Base-by-base conservation (phyloP, 1,140 invertebrate species). In the Diorhabda elongata region DNA sequence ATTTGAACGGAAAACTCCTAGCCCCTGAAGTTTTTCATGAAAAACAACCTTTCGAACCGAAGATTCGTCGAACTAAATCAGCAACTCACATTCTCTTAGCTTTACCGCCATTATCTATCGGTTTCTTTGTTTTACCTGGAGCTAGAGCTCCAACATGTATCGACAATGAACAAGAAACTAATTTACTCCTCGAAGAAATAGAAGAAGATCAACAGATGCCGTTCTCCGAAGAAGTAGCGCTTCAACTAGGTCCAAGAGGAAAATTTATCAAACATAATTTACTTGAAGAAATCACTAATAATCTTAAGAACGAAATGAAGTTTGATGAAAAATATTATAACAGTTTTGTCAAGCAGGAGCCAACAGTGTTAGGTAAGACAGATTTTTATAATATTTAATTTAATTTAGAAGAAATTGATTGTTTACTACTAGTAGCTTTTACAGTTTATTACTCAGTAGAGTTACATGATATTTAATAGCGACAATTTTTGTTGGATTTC, bases 71-170 rank as follows among this genome's bases (percentile, higher is more conserved):
- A 8, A 75, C 76, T 3, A 76, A 75, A 66, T 66, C 71, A 42
- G 66, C 64, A 58, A 72, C 71, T 47, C 64, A 73, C 61, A 8
- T 81, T 44, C 64, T 69, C 3, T 64, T 81, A 41, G 61, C 69
- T 42, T 43, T 77, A 5, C 78, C 78, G 5, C 11, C 75, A 56
- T 69, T 72, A 62, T 76, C 78, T 2, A 72, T 81, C 7, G 76
- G 70, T 2, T 80, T 80, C 63, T 80, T 77, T 68, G 77, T 81
- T 6, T 64, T 81, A 26, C 77, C 77, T 5, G 74, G 71, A 42
- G 79, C 76, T 11, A 72, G 72, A 56, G 68, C 75, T 56, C 68
- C 77, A 9, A 68, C 74, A 6, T 81, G 80, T 62, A 74, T 73
- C 1, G 60, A 74, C 5, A 67, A 75, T 41, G 75, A 80, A 68